Evolutionary conservation across 1,140 invertebrate genomes (phyloP), one percentile per base, ranked within the genome.

Genomic region (Hypsibius dujardini): DNA sequence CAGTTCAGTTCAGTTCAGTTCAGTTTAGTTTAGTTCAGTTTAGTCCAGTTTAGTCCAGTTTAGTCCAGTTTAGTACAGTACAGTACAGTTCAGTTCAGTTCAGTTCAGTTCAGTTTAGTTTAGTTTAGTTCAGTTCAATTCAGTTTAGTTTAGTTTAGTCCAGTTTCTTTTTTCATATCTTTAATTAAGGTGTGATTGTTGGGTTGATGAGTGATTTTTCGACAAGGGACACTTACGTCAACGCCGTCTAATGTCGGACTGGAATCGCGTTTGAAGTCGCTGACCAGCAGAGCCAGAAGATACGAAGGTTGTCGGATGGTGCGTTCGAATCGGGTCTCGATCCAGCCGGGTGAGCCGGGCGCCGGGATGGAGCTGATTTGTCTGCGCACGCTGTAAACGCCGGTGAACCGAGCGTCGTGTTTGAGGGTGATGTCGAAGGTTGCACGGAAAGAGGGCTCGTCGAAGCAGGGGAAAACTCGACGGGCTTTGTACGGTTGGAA

Each of bases 291-390:
- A 76, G 89, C 91, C 0, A 87, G 85, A 1, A 95, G 79, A 76
- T 95, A 96, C 0, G 91, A 93, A 1, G 91, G 92, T 92, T 95
- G 95, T 15, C 86, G 86, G 0, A 89, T 86, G 71, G 88, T 90
- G 76, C 86, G 85, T 69, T 85, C 79, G 80, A 94, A 96, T n/a
- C 79, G 82, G 0, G 80, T 82, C 42, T 74, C 71, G 14, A 74
- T 56, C 50, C 80, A 71, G n/a, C 73, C 75, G 28, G 28, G 28
- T 28, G 28, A 28, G 12, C 67, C 59, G 70, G 75, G 70, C 15
- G 72, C 3, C 46, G n/a, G 56, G 40, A 45, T 46, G 47, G 1
- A 28, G 45, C 47, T 72, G 45, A 1, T 71, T 47, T 7, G 70
- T 40, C 72, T 72, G 2, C 79, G 80, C 81, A 83, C 82, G 73